Evolutionary conservation across 2,113 vertebrate genomes (phyloP).

Genomic region (Alces alces): DNA sequence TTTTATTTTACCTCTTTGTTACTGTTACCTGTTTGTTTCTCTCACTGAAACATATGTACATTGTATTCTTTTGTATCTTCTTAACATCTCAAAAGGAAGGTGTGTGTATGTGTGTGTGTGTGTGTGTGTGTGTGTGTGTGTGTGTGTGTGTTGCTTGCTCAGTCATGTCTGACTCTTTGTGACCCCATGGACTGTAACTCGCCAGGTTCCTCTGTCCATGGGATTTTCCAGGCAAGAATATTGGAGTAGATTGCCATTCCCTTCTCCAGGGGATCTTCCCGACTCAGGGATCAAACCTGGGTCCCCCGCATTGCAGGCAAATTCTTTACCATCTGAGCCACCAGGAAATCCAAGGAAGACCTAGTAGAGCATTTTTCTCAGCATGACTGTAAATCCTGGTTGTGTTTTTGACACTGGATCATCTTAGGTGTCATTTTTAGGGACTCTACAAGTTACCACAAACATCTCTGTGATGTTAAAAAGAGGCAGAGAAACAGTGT

Average conservation of each 20-base stretch:
- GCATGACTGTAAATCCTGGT: background rate
- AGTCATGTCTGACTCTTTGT: background rate
- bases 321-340: background rate
- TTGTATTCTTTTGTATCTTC: background rate
- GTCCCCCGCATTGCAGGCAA: background rate
- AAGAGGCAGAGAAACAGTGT: background rate
- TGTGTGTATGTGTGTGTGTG: background rate
- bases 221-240: background rate
- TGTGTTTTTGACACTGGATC: background rate
- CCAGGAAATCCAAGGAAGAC: background rate
- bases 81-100: background rate
- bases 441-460: background rate
- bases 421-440: background rate
- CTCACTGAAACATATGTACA: background rate
- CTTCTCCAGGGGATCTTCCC: background rate
- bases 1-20: constrained; percentile 19
- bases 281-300: background rate
- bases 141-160: background rate
- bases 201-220: background rate
- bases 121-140: background rate
- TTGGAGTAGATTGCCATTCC: background rate
- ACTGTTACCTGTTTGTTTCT: background rate
- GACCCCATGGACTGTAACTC: background rate
- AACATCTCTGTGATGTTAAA: background rate
- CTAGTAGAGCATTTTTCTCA: background rate